These are phyloP conservation scores for Hycleus cichorii DNA, from an alignment of 1,140 invertebrate species.

Conservation along the genomic window DNA sequence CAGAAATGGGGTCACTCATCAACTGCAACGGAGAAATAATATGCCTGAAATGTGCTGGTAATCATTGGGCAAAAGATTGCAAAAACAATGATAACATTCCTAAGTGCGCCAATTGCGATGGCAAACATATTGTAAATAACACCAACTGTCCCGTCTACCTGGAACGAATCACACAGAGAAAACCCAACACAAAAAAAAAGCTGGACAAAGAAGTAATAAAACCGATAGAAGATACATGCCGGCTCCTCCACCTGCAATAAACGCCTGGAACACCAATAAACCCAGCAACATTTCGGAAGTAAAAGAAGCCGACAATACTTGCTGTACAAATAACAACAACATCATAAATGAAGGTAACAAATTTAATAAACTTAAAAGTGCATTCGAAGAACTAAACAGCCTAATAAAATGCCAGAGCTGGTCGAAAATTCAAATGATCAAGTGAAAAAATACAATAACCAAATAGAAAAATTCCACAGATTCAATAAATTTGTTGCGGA, in stretches of 20 bases:
- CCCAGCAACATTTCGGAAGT: not conserved
- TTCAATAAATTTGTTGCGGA: not conserved
- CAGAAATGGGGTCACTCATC: constrained; percentile 27
- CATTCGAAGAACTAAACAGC: no score
- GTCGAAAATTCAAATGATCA: not conserved
- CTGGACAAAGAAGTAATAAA: not conserved
- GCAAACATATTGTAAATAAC: not conserved
- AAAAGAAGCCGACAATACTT: not conserved
- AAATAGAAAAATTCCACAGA: not conserved
- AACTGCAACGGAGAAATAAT: constrained; percentile 16
- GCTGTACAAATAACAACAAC: no score
- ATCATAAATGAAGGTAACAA: no score
- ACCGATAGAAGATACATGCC: not conserved
- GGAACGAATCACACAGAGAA: not conserved
- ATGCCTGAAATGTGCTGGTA: constrained; percentile 28
- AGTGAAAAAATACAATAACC: not conserved
- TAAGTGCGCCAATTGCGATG: not conserved
- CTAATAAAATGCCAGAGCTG: no score
- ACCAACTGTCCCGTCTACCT: not conserved
- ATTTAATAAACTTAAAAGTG: no score
- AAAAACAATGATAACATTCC: not conserved
- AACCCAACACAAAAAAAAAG: not conserved
- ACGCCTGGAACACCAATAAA: not conserved
- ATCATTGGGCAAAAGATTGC: constrained; percentile 7
- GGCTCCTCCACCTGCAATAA: not conserved